Evolutionary conservation across 2,888 invertebrate genomes (phyloP).

Genomic region (Nomada goodeniana): DNA sequence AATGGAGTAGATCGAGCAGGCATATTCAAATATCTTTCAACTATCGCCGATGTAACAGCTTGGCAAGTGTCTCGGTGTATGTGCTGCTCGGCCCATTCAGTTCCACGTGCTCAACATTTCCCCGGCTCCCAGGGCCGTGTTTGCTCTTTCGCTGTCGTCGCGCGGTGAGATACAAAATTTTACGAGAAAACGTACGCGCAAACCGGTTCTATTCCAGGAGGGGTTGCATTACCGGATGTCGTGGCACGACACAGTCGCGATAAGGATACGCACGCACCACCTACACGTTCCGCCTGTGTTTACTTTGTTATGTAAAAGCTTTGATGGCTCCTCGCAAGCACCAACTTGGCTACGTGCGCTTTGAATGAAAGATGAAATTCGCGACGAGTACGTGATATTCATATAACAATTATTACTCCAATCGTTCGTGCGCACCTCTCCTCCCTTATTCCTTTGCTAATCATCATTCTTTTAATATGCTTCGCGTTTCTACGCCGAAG

Average conservation of each 20-base stretch:
- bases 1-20: too few species aligned
- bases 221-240: conserved; percentile 57
- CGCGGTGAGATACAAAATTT: conserved; percentile 61
- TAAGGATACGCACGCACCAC: conserved; percentile 52
- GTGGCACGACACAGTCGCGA: conserved; percentile 53
- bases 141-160: conserved; percentile 58
- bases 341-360: conserved; percentile 25
- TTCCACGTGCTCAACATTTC: neutral
- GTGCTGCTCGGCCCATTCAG: conserved; percentile 10
- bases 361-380: conserved; percentile 40
- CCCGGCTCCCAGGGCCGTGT: conserved; percentile 13
- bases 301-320: conserved; percentile 40
- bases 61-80: conserved; percentile 21
- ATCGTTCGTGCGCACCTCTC: neutral
- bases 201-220: conserved; percentile 35
- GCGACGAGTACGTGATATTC: conserved; percentile 23
- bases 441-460: neutral
- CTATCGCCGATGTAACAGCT: too few species aligned
- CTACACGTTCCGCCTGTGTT: conserved; percentile 52
- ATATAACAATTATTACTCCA: neutral
- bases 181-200: conserved; percentile 61
- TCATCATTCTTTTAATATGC: too few species aligned
- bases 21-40: too few species aligned
- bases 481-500: too few species aligned
- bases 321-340: conserved; percentile 29